Evolutionary conservation across 2,888 invertebrate genomes (phyloP).

Genomic region (Catocala nupta): DNA sequence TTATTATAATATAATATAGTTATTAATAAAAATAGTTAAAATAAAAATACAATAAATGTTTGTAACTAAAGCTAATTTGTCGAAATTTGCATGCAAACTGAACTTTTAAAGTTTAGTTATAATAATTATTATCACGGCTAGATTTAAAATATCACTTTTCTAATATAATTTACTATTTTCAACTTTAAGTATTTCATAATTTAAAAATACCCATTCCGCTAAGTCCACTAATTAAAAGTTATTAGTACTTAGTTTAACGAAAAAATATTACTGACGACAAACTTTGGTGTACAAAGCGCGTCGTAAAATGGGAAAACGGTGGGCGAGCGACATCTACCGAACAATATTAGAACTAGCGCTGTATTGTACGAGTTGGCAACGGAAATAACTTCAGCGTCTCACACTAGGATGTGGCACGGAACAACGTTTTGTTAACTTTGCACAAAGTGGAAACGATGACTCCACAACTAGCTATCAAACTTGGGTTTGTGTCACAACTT

Average conservation of each 20-base stretch:
- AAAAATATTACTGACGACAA: conserved; percentile 5
- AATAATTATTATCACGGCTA: no score
- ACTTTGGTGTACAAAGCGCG: background rate
- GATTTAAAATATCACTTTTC: background rate
- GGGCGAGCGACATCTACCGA: conserved; percentile 42
- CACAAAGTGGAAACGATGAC: conserved; percentile 20
- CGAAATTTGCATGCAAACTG: no score
- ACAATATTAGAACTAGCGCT: conserved; percentile 27
- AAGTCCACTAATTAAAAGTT: background rate
- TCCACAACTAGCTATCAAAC: conserved; percentile 15
- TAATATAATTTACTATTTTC: background rate
- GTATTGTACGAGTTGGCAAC: conserved; percentile 11
- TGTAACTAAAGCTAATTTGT: no score
- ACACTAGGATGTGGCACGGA: conserved; percentile 37
- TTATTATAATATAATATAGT: no score
- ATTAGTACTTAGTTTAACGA: conserved; percentile 1
- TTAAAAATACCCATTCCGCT: background rate
- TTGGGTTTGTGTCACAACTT: conserved; percentile 9
- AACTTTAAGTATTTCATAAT: conserved; percentile 3
- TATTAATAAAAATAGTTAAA: no score
- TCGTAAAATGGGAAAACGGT: conserved; percentile 6
- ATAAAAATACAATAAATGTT: no score
- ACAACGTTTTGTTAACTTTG: conserved; percentile 25
- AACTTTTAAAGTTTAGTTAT: no score
- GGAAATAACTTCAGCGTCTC: conserved; percentile 43